Evolutionary conservation across 2,888 invertebrate genomes (phyloP).

Genomic region (Cataglyphis altisquamis): DNA sequence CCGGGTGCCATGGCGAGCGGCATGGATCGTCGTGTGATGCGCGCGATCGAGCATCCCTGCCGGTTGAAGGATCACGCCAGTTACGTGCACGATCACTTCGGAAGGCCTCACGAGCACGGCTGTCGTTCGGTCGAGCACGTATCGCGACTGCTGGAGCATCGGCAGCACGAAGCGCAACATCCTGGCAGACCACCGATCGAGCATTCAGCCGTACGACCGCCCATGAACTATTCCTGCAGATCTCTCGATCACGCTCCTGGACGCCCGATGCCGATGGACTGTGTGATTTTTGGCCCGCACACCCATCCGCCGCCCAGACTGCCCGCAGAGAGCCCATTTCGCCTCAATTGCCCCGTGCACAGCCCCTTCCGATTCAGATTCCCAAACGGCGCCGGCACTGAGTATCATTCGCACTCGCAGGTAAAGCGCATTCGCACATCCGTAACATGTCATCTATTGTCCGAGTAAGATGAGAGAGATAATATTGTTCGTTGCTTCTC

Average conservation of each 20-base stretch:
- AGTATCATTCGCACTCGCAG: constrained; percentile 86
- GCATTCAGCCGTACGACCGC: constrained; percentile 73
- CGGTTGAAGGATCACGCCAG: constrained; percentile 82
- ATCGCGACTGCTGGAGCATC: constrained; percentile 81
- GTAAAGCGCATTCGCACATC: constrained; percentile 73
- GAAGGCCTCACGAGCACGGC: constrained; percentile 81
- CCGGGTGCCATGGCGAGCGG: constrained; percentile 66
- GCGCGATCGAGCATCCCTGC: constrained; percentile 83
- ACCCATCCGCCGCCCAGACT: constrained; percentile 87
- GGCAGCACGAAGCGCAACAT: constrained; percentile 79
- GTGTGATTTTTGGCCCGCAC: constrained; percentile 86
- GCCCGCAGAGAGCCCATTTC: constrained; percentile 87
- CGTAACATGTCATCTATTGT: constrained; percentile 37
- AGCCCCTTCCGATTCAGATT: constrained; percentile 91
- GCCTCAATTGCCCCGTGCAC: constrained; percentile 91
- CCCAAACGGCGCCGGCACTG: constrained; percentile 87
- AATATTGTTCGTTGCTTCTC: constrained; percentile 40
- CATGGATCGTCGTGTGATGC: constrained; percentile 79
- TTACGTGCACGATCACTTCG: constrained; percentile 79
- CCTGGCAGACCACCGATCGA: constrained; percentile 77
- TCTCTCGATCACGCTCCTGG: constrained; percentile 86
- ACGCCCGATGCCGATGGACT: constrained; percentile 86
- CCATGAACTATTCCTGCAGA: constrained; percentile 82
- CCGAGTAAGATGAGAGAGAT: constrained; percentile 21
- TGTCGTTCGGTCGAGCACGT: constrained; percentile 84